Percentiles rank a stretch among this genome's conserved stretches.
phyloP scores from a whole-genome alignment of 2,797 vertebrate species.

The Lophotriccus pileatus region DNA sequence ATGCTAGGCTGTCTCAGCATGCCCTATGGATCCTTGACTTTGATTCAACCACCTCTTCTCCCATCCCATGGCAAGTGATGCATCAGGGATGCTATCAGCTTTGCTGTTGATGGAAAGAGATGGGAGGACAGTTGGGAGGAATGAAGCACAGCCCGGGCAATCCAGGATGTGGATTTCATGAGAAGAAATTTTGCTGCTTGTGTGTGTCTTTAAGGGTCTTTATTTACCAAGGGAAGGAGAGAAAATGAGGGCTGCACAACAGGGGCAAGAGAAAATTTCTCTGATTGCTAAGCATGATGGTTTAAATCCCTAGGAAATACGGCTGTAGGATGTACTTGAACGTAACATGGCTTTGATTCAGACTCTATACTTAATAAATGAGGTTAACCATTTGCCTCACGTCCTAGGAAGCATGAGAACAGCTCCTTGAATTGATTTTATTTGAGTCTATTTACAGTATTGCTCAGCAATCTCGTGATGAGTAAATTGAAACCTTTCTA shows the following conservation, averaged over 20 bases:
- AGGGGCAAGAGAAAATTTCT: neutral
- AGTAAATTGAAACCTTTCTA: conserved; percentile 69
- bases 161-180: neutral
- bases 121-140: neutral
- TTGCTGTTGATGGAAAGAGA: neutral
- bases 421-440: neutral
- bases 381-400: neutral
- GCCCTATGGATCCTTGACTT: neutral
- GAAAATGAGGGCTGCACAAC: neutral
- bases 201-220: neutral
- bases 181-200: neutral
- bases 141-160: neutral
- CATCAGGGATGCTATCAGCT: rapidly evolving
- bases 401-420: neutral
- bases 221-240: neutral
- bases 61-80: neutral
- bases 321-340: neutral
- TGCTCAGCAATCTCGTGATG: conserved; percentile 30
- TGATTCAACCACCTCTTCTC: neutral
- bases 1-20: neutral
- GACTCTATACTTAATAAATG: neutral
- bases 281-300: neutral
- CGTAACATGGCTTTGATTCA: neutral
- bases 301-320: neutral
- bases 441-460: conserved; percentile 14